phyloP scores from a whole-genome alignment of 2,113 vertebrate species.

The Piaya cayana region DNA sequence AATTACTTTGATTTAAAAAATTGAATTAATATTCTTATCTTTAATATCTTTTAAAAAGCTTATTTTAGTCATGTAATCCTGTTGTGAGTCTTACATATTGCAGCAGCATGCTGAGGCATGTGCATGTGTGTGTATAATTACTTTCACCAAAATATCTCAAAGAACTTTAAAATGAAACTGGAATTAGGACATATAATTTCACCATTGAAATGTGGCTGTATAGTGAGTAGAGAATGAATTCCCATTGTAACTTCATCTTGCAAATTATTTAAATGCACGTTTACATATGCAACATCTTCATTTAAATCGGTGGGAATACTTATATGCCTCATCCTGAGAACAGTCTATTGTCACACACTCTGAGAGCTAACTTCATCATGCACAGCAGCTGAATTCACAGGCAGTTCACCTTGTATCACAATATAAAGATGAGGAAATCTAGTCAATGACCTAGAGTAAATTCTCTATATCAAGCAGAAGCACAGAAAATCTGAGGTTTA shows the following conservation, averaged over 20 bases:
- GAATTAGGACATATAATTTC: neutral
- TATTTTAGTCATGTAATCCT: neutral
- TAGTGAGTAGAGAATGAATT: neutral
- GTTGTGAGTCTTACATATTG: neutral
- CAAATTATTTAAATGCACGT: neutral
- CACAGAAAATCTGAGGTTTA: neutral
- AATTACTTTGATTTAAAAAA: neutral
- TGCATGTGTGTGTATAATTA: neutral
- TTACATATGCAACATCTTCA: neutral
- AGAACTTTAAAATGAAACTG: neutral
- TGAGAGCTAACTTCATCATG: neutral
- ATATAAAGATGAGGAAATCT: neutral
- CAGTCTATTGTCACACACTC: neutral
- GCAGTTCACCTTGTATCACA: neutral
- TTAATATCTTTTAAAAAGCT: neutral
- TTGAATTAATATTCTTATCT: neutral
- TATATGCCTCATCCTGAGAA: neutral
- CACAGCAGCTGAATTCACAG: neutral
- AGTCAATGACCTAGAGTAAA: neutral
- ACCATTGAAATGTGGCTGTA: neutral
- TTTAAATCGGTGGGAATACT: neutral
- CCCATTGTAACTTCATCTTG: neutral
- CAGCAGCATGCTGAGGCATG: fast-evolving
- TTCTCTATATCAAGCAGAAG: neutral
- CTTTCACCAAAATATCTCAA: neutral